A percentile compares a stretch with the other conserved stretches of the same genome.
These are phyloP conservation scores for Diarsia rubi DNA, from an alignment of 2,888 invertebrate species.

Conservation along the genomic window DNA sequence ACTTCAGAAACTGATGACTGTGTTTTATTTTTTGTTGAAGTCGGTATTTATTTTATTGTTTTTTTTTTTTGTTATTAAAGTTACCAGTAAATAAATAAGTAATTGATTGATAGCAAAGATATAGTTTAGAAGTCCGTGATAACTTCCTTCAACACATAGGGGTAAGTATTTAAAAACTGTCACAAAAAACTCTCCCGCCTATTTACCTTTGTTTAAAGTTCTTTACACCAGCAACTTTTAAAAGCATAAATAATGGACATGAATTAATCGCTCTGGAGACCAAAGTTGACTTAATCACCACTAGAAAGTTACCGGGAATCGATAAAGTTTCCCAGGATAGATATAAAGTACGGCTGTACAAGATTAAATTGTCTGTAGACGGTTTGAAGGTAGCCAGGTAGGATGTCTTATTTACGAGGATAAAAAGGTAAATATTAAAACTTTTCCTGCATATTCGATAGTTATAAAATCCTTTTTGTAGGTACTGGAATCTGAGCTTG, in stretches of 20 bases:
- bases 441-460: not conserved
- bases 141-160: not conserved
- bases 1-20: too few relatives aligned
- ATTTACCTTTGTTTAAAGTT: slow-evolving; percentile 41
- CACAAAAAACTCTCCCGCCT: slow-evolving; percentile 23
- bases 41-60: too few relatives aligned
- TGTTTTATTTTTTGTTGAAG: too few relatives aligned
- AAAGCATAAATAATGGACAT: slow-evolving; percentile 59
- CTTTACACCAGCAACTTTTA: slow-evolving; percentile 42
- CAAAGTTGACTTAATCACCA: slow-evolving; percentile 63
- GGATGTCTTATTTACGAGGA: slow-evolving; percentile 16
- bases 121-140: not conserved
- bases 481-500: not conserved
- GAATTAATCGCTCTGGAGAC: slow-evolving; percentile 60
- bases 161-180: not conserved
- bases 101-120: not conserved
- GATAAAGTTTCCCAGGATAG: slow-evolving; percentile 59
- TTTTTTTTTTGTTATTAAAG: not conserved
- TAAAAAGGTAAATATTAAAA: slow-evolving; percentile 22
- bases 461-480: not conserved
- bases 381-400: slow-evolving; percentile 25
- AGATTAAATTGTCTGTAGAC: slow-evolving; percentile 49
- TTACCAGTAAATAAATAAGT: not conserved
- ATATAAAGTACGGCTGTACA: slow-evolving; percentile 44
- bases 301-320: slow-evolving; percentile 52